A percentile compares a stretch with the other conserved stretches of the same genome.
Evolutionary conservation across 2,888 invertebrate species (phyloP).

Genomic region (Labia minor): DNA sequence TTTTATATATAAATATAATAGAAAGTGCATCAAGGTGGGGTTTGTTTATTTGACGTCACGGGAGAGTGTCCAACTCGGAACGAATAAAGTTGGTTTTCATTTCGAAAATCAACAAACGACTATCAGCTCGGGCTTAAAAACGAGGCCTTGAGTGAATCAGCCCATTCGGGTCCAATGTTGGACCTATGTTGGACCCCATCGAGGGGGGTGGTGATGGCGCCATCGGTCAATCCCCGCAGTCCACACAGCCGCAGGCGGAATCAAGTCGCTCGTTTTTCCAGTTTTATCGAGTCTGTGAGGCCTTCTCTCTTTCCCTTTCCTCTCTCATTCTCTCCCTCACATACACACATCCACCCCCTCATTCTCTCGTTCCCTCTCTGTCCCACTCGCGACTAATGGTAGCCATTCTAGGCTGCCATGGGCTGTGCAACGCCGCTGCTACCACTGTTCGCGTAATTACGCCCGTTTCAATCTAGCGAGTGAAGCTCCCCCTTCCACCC

Average conservation of each 20-base stretch:
- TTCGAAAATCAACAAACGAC: conserved; percentile 13
- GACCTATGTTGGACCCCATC: background rate
- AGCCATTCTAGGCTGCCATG: background rate
- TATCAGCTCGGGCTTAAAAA: conserved; percentile 2
- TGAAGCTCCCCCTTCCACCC: background rate
- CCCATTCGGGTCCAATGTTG: background rate
- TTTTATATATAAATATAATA: conserved; percentile 9
- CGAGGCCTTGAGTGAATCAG: conserved; percentile 8
- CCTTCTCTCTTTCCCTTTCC: background rate
- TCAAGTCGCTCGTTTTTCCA: conserved; percentile 13
- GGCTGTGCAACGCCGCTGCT: conserved; percentile 4
- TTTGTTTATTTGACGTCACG: background rate
- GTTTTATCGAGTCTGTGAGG: conserved; percentile 1
- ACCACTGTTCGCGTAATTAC: conserved; percentile 6
- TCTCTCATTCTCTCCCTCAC: background rate
- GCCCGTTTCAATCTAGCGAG: conserved; percentile 8
- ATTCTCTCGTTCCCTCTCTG: background rate
- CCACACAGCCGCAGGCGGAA: background rate
- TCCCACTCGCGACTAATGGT: background rate
- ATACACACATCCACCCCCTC: background rate
- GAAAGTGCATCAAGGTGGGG: conserved; percentile 13
- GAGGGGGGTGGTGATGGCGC: background rate
- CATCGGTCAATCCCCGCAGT: conserved; percentile 3
- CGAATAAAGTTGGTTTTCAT: conserved; percentile 8
- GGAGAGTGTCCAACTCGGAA: background rate